Evolutionary conservation across 2,113 vertebrate species (phyloP), one percentile per base, ranked within the genome.

Genomic region (Sigmodon hispidus): DNA sequence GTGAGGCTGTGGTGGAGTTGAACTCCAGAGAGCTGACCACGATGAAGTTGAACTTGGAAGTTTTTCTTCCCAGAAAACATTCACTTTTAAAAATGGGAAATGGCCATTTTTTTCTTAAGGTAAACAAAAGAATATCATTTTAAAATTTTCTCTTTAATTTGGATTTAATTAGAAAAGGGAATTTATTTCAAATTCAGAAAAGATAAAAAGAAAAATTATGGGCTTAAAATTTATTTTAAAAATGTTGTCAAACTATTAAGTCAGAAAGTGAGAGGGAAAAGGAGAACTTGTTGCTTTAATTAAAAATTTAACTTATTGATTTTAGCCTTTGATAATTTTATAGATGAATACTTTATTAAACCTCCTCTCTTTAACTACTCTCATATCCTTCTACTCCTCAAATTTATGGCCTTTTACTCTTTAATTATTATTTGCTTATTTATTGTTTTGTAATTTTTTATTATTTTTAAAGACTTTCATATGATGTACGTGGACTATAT

Each of bases 181-280:
- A 48, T 69, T 94, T 92, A 90, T 87, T 69, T 70, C 88, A 87
- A 96, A 87, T 87, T 88, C 80, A 93, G 86, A 92, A 76, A 72
- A 77, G 65, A 94, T 52, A 91, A 61, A 88, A 59, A 86, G 31
- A 24, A 45, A 90, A 96, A 77, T 55, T 15, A 87, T 67, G 21
- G 61, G 88, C 79, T 93, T 91, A 89, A 80, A 95, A 6, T 94
- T 43, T 94, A 92, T 95, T 50, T 57, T 19, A 57, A 34, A 92
- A 96, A 90, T 67, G 52, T 92, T 80, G 59, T 59, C 72, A 93
- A 43, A 52, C 34, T 63, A 89, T 36, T 65, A 72, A 86, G n/a
- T 85, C 93, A 84, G 85, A 92, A 59, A 59, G 29, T 52, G 57
- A 57, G n/a, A 76, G 29, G 80, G 52, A 65, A 84, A 24, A 52